These are phyloP conservation scores for Gobionotothen gibberifrons DNA, from an alignment of 2,797 vertebrate species.

Conservation along the genomic window DNA sequence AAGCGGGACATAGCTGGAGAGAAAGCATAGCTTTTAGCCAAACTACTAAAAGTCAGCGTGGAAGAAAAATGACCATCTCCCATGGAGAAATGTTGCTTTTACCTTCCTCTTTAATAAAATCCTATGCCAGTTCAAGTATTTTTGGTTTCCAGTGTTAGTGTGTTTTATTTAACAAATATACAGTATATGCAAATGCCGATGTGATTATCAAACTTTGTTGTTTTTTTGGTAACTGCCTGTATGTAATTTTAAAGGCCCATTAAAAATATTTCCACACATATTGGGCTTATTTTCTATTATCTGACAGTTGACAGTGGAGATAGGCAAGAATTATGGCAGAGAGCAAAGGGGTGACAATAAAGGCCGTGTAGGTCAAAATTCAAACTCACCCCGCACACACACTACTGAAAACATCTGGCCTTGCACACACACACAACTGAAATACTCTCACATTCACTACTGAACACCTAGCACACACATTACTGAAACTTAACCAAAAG, in stretches of 20 bases:
- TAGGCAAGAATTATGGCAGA: background rate
- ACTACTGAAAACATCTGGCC: too few species aligned
- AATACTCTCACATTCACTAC: too few species aligned
- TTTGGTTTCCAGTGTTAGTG: background rate
- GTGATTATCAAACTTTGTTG: background rate
- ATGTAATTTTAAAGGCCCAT: background rate
- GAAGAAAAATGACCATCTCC: background rate
- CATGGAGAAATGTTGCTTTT: too few species aligned
- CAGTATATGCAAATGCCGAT: background rate
- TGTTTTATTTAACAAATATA: background rate
- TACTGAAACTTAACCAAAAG: too few species aligned
- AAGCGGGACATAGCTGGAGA: background rate
- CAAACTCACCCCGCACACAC: too few species aligned
- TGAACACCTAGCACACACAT: too few species aligned
- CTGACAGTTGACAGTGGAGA: background rate
- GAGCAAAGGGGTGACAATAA: background rate
- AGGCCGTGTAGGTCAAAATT: background rate
- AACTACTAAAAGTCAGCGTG: background rate
- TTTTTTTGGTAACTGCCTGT: background rate
- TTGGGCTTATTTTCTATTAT: background rate
- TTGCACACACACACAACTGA: too few species aligned
- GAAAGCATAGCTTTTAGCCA: conserved; percentile 8
- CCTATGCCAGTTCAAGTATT: background rate
- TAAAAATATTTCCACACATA: background rate
- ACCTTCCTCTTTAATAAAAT: background rate